phyloP scores from a whole-genome alignment of 2,113 vertebrate species.

The Syngnathoides biaculeatus region DNA sequence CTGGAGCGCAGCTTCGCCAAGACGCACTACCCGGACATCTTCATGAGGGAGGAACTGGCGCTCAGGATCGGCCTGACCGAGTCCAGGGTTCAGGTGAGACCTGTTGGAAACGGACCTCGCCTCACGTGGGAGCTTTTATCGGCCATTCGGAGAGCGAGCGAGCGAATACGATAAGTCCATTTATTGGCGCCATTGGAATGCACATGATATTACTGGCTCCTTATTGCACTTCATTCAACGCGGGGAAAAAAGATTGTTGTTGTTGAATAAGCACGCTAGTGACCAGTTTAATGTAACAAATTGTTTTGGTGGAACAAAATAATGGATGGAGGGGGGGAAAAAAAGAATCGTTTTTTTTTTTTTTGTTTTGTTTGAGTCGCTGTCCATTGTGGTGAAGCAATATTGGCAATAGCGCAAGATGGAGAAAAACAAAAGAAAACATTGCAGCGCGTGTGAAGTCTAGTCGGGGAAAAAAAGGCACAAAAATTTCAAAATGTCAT shows the following conservation, averaged over 20 bases:
- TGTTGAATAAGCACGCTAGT: no score
- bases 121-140: no score
- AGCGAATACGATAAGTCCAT: no score
- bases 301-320: background rate
- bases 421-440: no score
- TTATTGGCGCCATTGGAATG: no score
- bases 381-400: background rate
- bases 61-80: slow-evolving; percentile 95
- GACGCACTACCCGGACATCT: slow-evolving; percentile 98
- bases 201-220: no score
- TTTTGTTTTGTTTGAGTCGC: background rate
- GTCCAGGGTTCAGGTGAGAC: slow-evolving; percentile 91
- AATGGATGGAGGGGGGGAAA: background rate
- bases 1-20: slow-evolving; percentile 98
- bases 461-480: background rate
- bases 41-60: slow-evolving; percentile 96
- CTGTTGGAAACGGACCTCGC: background rate
- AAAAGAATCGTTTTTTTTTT: background rate
- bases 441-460: background rate
- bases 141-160: no score
- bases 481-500: background rate
- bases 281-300: background rate
- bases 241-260: no score
- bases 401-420: background rate
- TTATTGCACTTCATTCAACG: no score